Evolutionary conservation across 2,113 vertebrate species (phyloP).

Genomic region (Nymphicus hollandicus): DNA sequence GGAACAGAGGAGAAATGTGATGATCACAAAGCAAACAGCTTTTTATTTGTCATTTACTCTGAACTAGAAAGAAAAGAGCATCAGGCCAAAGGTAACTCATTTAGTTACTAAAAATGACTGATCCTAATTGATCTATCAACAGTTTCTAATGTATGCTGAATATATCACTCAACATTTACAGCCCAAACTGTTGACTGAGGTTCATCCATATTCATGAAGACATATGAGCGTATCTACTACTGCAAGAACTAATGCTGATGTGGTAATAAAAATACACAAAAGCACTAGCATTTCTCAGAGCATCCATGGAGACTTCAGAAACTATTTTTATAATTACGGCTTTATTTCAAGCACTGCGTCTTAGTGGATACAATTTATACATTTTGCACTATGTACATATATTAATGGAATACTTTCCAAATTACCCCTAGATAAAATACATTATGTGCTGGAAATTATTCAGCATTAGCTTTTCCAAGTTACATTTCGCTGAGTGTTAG

Average conservation of each 20-base stretch:
- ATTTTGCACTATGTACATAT: constrained; percentile 14
- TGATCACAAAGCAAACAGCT: background rate
- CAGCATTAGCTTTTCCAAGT: constrained; percentile 11
- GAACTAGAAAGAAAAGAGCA: background rate
- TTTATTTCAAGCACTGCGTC: constrained; percentile 71
- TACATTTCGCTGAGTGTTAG: background rate
- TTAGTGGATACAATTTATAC: constrained; percentile 45
- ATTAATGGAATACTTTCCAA: constrained; percentile 40
- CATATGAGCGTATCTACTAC: background rate
- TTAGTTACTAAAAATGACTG: constrained; percentile 2
- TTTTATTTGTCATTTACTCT: constrained; percentile 7
- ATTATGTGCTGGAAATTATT: constrained; percentile 21
- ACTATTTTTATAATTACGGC: constrained; percentile 55
- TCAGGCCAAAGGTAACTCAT: background rate
- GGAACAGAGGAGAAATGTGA: background rate
- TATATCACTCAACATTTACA: background rate
- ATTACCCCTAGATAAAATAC: constrained; percentile 59
- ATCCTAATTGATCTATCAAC: constrained; percentile 42
- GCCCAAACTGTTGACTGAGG: background rate
- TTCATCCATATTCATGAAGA: constrained; percentile 32
- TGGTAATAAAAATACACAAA: constrained; percentile 65
- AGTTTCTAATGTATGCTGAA: background rate
- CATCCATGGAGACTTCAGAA: constrained; percentile 19
- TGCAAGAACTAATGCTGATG: constrained; percentile 14
- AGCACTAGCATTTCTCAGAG: constrained; percentile 25